Conservation (phyloP, 2,797 vertebrate species). For the Pantherophis vulpinus region DNA sequence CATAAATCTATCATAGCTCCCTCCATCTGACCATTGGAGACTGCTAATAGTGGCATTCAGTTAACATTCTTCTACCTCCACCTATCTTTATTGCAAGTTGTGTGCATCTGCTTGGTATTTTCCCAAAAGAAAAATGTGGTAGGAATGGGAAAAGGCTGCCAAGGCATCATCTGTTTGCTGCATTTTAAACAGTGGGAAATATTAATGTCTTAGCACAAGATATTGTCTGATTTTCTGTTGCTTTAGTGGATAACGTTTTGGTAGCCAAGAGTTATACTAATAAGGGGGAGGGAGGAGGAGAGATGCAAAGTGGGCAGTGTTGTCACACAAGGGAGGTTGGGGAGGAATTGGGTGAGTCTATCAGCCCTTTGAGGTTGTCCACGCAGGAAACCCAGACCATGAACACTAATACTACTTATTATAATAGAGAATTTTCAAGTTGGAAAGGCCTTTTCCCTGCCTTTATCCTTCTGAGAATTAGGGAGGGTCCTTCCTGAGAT, state of each 20-base stretch:
- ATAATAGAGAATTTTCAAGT: background rate
- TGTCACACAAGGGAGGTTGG: background rate
- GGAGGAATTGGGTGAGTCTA: background rate
- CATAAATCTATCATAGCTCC: background rate
- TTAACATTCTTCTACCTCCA: background rate
- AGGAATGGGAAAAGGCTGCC: background rate
- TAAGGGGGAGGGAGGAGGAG: background rate
- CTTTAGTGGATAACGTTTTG: background rate
- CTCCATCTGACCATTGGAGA: background rate
- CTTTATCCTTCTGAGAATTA: background rate
- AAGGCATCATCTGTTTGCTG: background rate
- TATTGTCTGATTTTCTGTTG: background rate
- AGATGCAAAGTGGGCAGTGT: background rate
- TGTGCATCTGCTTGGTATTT: background rate
- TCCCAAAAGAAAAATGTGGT: background rate
- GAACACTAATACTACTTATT: background rate
- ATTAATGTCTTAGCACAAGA: background rate
- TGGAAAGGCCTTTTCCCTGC: background rate
- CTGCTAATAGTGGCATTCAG: background rate
- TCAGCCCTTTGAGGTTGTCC: background rate
- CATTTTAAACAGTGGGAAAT: background rate
- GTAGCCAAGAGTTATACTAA: background rate
- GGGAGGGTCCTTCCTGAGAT: background rate
- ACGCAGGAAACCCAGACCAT: background rate
- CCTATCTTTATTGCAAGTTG: background rate